These are phyloP conservation scores for Heliothis virescens DNA, from an alignment of 1,140 invertebrate species.

Conservation along the genomic window DNA sequence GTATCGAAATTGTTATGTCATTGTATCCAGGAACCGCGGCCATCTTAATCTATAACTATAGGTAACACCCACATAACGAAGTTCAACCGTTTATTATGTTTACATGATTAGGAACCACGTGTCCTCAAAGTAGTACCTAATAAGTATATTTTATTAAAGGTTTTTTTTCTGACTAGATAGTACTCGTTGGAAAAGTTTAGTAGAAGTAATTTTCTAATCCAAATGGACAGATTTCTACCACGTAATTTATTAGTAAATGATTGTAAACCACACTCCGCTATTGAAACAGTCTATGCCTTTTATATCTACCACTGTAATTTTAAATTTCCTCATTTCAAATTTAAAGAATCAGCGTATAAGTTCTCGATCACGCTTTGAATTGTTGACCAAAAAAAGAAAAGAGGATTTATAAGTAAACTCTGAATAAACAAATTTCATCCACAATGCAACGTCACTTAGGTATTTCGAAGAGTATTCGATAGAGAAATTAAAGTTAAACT, in stretches of 20 bases:
- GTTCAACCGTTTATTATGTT: constrained; percentile 31
- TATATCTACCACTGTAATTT: background rate
- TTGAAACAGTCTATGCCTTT: constrained; percentile 22
- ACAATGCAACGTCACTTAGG: too few relatives aligned
- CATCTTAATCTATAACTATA: constrained; percentile 46
- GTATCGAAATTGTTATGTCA: background rate
- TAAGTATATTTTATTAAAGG: background rate
- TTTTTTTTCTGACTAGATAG: background rate
- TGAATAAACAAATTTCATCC: too few relatives aligned
- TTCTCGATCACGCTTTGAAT: too few relatives aligned
- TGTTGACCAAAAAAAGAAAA: too few relatives aligned
- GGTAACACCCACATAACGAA: constrained; percentile 51
- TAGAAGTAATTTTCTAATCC: constrained; percentile 4
- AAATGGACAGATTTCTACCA: constrained; percentile 29
- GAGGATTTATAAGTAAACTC: too few relatives aligned
- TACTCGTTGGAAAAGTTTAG: background rate
- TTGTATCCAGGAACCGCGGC: background rate
- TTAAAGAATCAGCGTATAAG: too few relatives aligned
- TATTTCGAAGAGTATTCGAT: too few relatives aligned
- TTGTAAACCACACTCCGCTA: constrained; percentile 15
- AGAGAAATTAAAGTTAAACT: too few relatives aligned
- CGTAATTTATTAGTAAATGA: constrained; percentile 20
- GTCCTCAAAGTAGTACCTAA: background rate
- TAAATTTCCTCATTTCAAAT: background rate
- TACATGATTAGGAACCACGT: constrained; percentile 31